Base-by-base conservation (phyloP, 2,797 vertebrate genomes). In the Clarias laeviceps region DNA sequence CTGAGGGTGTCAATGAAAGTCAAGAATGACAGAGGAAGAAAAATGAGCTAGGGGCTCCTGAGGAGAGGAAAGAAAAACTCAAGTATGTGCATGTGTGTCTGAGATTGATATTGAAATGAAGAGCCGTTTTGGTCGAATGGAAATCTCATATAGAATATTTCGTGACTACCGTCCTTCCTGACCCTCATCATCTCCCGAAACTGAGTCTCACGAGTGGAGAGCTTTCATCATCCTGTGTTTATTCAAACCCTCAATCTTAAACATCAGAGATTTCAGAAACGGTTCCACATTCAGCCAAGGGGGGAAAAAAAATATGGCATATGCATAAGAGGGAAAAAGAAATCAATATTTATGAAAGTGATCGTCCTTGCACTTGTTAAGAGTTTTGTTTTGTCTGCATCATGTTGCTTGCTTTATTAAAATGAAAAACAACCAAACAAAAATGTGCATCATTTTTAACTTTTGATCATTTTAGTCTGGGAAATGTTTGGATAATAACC, bases 121-220 rank as follows among this genome's bases (percentile, higher is more conserved):
- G 70, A 76, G 62, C 24, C 4, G 11, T n/a, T 34, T 17, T 57
- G 62, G 73, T 22, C 27, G 0, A 54, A 66, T 22, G 45, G 62
- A 27, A 80, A 82, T 84, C 80, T 80, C 37, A 70, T 76, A 54
- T 72, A 15, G 40, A 86, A 81, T 86, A 82, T 84, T 88, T 81
- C 62, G 74, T 83, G 45, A 64, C 70, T 65, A 61, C 11, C 0
- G 84, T 24, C 59, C 34, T 86, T 79, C 69, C 68, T 84, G 73
- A 89, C 66, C 77, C 73, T 84, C 62, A 65, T 85, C 74, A 57
- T 68, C 64, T 73, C 40, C 40, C 17, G 12, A 40, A 70, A 66
- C 66, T 61, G 74, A 59, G 9, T 34, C 29, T 61, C 20, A 1
- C 29, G 5, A 78, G 29, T 9, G 1, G 29, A 2, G 32, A 24